Conservation (phyloP, 2,888 invertebrate genomes). For the Ligdia adustata region DNA sequence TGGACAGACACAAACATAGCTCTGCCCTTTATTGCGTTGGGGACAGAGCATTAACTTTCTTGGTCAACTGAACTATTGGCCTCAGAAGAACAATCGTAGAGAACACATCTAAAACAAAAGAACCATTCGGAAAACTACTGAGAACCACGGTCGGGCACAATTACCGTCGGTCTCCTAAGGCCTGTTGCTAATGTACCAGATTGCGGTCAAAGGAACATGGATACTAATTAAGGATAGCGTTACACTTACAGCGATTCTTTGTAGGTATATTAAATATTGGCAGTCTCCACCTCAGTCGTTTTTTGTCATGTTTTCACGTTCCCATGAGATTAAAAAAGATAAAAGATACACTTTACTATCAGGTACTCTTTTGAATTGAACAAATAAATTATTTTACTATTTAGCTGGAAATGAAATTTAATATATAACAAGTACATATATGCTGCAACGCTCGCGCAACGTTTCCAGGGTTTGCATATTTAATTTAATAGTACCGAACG, state of each 20-base stretch:
- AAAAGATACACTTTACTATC: no score
- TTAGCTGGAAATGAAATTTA: no score
- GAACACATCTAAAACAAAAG: conserved; percentile 27
- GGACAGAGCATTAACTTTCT: conserved; percentile 16
- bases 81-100: conserved; percentile 21
- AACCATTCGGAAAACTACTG: conserved; percentile 30
- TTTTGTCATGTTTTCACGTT: no score
- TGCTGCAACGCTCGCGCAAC: no score
- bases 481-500: no score
- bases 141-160: conserved; percentile 29
- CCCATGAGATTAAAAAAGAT: no score
- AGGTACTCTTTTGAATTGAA: no score
- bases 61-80: conserved; percentile 15
- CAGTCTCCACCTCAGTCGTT: no score
- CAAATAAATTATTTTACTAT: no score
- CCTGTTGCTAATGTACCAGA: conserved; percentile 32
- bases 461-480: no score
- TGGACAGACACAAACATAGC: conserved; percentile 32
- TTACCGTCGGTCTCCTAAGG: conserved; percentile 29
- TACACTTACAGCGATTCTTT: conserved; percentile 5
- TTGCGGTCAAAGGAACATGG: conserved; percentile 30
- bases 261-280: no score
- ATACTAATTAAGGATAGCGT: conserved; percentile 28
- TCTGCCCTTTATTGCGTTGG: conserved; percentile 7
- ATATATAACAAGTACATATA: no score